Base-by-base conservation (phyloP, 2,888 invertebrate species). In the Eulithis prunata region DNA sequence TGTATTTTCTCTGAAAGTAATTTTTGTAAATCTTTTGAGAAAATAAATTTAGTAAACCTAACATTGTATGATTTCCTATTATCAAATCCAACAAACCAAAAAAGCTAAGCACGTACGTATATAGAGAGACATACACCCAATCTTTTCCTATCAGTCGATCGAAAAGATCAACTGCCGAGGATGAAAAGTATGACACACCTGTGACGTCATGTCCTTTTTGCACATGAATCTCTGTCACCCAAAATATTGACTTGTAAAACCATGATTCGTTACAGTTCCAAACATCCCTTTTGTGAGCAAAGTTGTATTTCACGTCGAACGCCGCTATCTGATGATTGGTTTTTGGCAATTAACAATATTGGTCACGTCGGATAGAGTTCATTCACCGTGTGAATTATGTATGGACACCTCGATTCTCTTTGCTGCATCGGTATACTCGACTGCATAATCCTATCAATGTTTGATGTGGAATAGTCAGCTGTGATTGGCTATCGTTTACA, bases 341-440 rank as follows among this genome's bases (percentile, higher is more conserved):
- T 93, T 93, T 93, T 93, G 93, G 92, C 92, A 93, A 93, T 93
- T 93, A 93, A 85, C 93, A 88, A 90, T 91, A 92, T 91, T 92
- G 91, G 89, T 86, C 90, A 89, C 89, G 85, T 88, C 84, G 86
- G 86, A 87, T 88, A 87, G 90, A 82, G 93, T 87, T 91, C 90
- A 90, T 91, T 89, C 91, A 89, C 87, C 90, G 85, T 90, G 87
- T 93, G 91, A 93, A 93, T 90, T 93, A 92, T 92, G 93, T 92
- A 91, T 92, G 86, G 85, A 82, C 65, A 71, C 86, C 83, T 82
- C 83, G 82, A 81, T 83, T 88, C 90, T 86, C 87, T 90, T 89
- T 89, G 88, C 90, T 90, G 81, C 78, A 75, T 77, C 75, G 75
- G 75, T 76, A 76, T 76, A 81, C 79, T 75, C 78, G 76, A 75